A percentile compares a stretch with the other conserved stretches of the same genome.
Conservation (phyloP, 2,113 vertebrate genomes). For the Phyllopteryx taeniolatus region DNA sequence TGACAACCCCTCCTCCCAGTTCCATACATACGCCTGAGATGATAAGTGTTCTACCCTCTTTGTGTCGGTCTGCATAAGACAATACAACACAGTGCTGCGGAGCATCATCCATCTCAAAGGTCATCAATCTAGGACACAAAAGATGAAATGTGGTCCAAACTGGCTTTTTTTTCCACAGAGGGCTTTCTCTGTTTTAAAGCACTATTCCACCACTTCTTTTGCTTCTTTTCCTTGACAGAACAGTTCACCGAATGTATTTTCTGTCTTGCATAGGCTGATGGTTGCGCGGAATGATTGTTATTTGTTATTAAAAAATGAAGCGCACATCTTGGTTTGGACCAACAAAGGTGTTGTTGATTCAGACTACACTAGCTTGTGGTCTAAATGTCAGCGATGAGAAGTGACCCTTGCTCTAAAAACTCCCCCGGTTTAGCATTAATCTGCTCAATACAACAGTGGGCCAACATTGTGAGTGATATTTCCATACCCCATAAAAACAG, state of each 20-base stretch:
- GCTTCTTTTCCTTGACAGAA: constrained; percentile 29
- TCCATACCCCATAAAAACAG: not conserved
- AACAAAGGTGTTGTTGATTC: not conserved
- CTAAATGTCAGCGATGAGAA: not conserved
- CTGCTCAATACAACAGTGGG: not conserved
- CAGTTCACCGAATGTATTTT: constrained; percentile 5
- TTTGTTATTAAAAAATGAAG: not conserved
- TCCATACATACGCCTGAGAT: constrained; percentile 69
- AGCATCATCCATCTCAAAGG: constrained; percentile 76
- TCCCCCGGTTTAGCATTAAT: not conserved
- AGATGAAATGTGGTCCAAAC: constrained; percentile 69
- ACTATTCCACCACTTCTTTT: constrained; percentile 31
- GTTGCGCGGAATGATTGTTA: not conserved
- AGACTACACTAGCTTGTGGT: not conserved
- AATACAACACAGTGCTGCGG: constrained; percentile 69
- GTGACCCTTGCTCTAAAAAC: too few relatives aligned
- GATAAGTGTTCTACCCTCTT: constrained; percentile 73
- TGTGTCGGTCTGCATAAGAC: constrained; percentile 67
- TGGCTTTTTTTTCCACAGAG: constrained; percentile 40
- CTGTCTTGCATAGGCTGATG: not conserved
- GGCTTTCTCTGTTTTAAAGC: constrained; percentile 49
- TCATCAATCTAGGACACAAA: constrained; percentile 77
- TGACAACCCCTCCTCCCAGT: constrained; percentile 63
- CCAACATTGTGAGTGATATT: not conserved
- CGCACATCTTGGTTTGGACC: not conserved